Conservation (phyloP, 2,113 vertebrate species). For the Carassius carassius region DNA sequence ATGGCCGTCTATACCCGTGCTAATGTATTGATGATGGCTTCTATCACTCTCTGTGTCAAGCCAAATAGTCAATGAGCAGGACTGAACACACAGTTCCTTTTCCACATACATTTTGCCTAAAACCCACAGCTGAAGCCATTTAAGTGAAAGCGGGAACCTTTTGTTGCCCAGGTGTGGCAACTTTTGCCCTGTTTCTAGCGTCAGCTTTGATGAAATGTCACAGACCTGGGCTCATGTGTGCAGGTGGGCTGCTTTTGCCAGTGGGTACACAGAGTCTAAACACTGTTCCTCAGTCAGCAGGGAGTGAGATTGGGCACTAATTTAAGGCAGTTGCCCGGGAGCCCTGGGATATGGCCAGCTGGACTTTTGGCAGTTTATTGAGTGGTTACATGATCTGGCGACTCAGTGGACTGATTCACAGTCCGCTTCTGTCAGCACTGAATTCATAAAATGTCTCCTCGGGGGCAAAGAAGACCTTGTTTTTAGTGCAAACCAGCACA, state of each 20-base stretch:
- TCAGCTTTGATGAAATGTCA: slow-evolving; percentile 16
- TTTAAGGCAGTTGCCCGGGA: slow-evolving; percentile 60
- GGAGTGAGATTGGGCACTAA: slow-evolving; percentile 54
- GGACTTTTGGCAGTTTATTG: slow-evolving; percentile 63
- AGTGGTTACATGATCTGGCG: slow-evolving; percentile 64
- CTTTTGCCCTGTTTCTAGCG: slow-evolving; percentile 1
- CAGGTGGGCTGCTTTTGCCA: slow-evolving; percentile 29
- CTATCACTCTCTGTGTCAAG: not conserved
- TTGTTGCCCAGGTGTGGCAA: not conserved
- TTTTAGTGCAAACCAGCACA: slow-evolving; percentile 14
- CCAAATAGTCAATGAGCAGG: slow-evolving; percentile 27
- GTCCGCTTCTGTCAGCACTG: slow-evolving; percentile 47
- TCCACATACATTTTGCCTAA: not conserved
- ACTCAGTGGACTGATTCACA: slow-evolving; percentile 62
- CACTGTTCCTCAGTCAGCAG: slow-evolving; percentile 47
- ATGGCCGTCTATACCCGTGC: slow-evolving; percentile 42
- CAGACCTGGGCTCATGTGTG: slow-evolving; percentile 14
- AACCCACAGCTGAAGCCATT: not conserved
- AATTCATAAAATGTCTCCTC: slow-evolving; percentile 37
- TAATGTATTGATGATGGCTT: slow-evolving; percentile 50
- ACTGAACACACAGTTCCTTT: slow-evolving; percentile 15
- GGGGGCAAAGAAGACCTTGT: not conserved
- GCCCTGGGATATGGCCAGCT: slow-evolving; percentile 61
- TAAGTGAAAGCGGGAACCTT: not conserved
- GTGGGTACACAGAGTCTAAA: slow-evolving; percentile 3